Evolutionary conservation across 2,113 vertebrate genomes (phyloP), one percentile per base, ranked within the genome.

Genomic region (Protomyctophum bolini): DNA sequence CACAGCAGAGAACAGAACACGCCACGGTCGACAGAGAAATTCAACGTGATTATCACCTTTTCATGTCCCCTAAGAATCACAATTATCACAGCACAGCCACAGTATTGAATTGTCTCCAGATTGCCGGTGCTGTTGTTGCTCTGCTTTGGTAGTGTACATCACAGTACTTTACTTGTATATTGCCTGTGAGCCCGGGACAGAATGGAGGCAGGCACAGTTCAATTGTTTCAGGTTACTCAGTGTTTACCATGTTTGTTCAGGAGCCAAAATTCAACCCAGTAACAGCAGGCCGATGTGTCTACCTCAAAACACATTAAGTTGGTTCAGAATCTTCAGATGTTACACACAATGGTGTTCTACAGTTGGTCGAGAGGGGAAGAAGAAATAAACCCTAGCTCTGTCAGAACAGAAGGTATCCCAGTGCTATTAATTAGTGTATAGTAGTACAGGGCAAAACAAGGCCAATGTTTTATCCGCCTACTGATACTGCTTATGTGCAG

Each of bases 391-490:
- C 14, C 45, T 79, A 41, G 64, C 72, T 74, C 77, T 84, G 68
- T 63, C 67, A 73, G 66, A 89, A 90, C 83, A 77, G 86, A 77
- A 83, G 75, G 92, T 76, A 86, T 91, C 70, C 28, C 86, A 89
- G 86, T 81, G 73, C 91, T 91, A 83, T 89, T 91, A 91, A 92
- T 92, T 75, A 87, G 80, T 41, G 80, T 92, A 41, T 41, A 83
- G 77, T 80, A 82, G 33, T 75, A 68, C 70, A 79, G 12, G 50
- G 84, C 64, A 81, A 78, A 88, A 78, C 58, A 69, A 73, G 51
- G 79, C 60, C 70, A 81, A 41, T 55, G 72, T 86, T 86, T 86
- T 63, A 83, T 88, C 75, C 80, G 56, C 41, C 61, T n/a, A 59
- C 62, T 55, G 60, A 81, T 80, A 63, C 54, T 83, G 49, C 63